Evolutionary conservation across 2,113 vertebrate genomes (phyloP).

Genomic region (Peromyscus leucopus): DNA sequence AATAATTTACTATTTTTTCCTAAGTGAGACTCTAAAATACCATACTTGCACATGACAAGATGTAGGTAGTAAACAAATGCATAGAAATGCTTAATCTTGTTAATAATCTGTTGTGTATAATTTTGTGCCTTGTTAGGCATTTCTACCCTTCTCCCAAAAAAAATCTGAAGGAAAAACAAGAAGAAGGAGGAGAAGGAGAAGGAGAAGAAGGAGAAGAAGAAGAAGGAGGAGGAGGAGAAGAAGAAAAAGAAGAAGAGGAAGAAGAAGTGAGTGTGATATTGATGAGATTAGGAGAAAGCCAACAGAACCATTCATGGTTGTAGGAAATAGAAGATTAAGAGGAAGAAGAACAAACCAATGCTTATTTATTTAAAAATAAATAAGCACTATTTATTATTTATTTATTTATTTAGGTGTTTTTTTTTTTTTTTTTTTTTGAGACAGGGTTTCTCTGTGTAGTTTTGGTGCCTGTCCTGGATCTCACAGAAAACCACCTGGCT

Average conservation of each 20-base stretch:
- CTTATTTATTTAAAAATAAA: background rate
- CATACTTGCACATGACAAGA: background rate
- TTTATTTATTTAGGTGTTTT: too few species aligned
- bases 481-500: too few species aligned
- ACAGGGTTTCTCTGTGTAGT: too few species aligned
- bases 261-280: background rate
- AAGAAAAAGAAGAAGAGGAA: background rate
- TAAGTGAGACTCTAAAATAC: background rate
- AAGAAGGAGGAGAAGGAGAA: background rate
- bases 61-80: constrained; percentile 1
- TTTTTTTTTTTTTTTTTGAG: too few species aligned
- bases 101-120: background rate
- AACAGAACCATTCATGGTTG: background rate
- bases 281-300: background rate
- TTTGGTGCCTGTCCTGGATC: too few species aligned
- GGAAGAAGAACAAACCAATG: background rate
- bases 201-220: too few species aligned
- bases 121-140: background rate
- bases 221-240: too few species aligned
- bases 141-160: background rate
- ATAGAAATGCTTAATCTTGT: background rate
- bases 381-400: too few species aligned
- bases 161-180: background rate
- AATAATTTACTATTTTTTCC: constrained; percentile 28
- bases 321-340: background rate